Evolutionary conservation across 2,888 invertebrate species (phyloP).

Genomic region (Noctua comes): DNA sequence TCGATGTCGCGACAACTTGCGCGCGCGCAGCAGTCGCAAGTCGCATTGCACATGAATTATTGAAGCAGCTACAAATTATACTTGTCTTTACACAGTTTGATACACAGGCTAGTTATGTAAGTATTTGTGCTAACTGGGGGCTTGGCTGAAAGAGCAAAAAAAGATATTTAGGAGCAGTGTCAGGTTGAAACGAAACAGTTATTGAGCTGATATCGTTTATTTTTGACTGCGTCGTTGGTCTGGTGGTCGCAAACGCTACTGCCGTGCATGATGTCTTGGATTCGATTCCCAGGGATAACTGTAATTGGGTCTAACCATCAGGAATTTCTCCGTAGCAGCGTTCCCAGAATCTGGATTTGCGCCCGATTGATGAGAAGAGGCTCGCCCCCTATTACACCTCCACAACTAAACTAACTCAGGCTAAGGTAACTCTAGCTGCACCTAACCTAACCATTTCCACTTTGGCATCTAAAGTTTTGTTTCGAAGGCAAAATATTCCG

Average conservation of each 20-base stretch:
- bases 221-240: background rate
- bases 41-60: slow-evolving; percentile 71
- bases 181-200: background rate
- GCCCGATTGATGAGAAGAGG: background rate
- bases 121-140: slow-evolving; percentile 34
- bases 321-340: background rate
- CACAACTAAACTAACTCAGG: background rate
- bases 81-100: slow-evolving; percentile 52
- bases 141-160: slow-evolving; percentile 5
- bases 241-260: background rate
- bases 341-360: background rate
- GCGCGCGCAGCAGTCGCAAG: slow-evolving; percentile 34
- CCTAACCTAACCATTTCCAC: background rate
- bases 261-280: background rate
- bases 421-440: background rate
- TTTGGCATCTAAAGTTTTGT: background rate
- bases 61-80: slow-evolving; percentile 70
- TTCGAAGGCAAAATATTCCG: background rate
- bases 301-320: background rate
- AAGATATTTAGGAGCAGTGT: background rate
- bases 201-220: background rate
- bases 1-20: slow-evolving; percentile 37
- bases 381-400: background rate
- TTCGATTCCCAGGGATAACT: background rate
- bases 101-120: slow-evolving; percentile 27